Percentiles rank a stretch among this genome's conserved stretches.
Conservation (phyloP, 2,888 invertebrate genomes). For the Stegophylla sp. region DNA sequence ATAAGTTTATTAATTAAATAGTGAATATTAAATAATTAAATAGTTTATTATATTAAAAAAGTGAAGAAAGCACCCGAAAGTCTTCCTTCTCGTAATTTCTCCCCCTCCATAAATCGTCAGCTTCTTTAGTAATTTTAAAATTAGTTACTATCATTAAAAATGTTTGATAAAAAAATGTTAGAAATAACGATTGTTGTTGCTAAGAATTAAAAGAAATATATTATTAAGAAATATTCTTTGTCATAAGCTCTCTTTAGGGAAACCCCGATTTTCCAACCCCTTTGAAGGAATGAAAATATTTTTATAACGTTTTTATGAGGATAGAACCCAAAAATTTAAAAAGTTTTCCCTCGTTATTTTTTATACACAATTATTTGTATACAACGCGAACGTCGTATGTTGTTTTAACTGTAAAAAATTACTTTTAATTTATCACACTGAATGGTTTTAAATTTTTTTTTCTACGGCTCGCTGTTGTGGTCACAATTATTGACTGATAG, state of each 20-base stretch:
- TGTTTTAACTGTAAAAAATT: no score
- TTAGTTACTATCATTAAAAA: constrained; percentile 14
- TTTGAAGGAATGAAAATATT: neutral
- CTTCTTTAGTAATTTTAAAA: no score
- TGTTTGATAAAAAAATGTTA: neutral
- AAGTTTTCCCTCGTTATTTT: neutral
- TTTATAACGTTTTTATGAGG: neutral
- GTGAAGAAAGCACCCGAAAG: neutral
- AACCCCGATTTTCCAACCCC: neutral
- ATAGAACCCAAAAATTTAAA: neutral
- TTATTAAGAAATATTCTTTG: constrained; percentile 2
- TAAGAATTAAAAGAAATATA: neutral
- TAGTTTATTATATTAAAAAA: constrained; percentile 11
- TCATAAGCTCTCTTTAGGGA: neutral
- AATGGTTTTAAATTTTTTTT: neutral
- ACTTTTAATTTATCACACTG: no score
- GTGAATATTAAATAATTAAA: no score
- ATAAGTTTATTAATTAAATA: no score
- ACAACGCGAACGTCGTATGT: no score
- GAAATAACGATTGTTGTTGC: neutral
- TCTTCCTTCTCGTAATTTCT: neutral
- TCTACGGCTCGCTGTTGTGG: neutral
- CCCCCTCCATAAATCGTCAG: no score
- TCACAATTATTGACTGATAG: neutral
- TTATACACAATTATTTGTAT: neutral